Evolutionary conservation across 2,888 invertebrate genomes (phyloP).

Genomic region (Hemaris fuciformis): DNA sequence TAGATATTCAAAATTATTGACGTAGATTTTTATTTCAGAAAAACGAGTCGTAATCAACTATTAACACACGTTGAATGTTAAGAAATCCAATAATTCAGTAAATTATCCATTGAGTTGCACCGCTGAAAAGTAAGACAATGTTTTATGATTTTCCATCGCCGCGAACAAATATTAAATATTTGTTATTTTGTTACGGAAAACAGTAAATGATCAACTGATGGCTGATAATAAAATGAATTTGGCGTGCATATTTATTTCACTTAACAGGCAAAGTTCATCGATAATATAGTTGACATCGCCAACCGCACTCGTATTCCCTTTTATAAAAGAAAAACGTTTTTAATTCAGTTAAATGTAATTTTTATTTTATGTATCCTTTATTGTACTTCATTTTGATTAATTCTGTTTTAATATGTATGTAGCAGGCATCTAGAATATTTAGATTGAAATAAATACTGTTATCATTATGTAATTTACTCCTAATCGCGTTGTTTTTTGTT

Average conservation of each 20-base stretch:
- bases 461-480: too few relatives aligned
- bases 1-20: too few relatives aligned
- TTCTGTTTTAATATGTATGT: not conserved
- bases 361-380: not conserved
- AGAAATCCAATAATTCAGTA: not conserved
- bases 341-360: conserved; percentile 7
- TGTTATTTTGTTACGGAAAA: not conserved
- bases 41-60: too few relatives aligned
- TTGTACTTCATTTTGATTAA: not conserved
- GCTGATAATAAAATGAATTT: not conserved
- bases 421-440: too few relatives aligned
- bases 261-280: conserved; percentile 2
- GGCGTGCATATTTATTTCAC: not conserved
- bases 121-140: not conserved
- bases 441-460: too few relatives aligned
- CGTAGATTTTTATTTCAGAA: too few relatives aligned
- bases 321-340: conserved; percentile 1
- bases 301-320: conserved; percentile 2
- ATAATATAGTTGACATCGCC: not conserved
- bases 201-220: conserved; percentile 2
- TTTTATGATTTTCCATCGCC: not conserved
- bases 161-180: not conserved
- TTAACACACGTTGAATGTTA: too few relatives aligned
- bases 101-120: not conserved
- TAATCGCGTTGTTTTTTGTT: too few relatives aligned